Base-by-base conservation (phyloP, 1,140 invertebrate genomes). In the Zaprionus ghesquierei region DNA sequence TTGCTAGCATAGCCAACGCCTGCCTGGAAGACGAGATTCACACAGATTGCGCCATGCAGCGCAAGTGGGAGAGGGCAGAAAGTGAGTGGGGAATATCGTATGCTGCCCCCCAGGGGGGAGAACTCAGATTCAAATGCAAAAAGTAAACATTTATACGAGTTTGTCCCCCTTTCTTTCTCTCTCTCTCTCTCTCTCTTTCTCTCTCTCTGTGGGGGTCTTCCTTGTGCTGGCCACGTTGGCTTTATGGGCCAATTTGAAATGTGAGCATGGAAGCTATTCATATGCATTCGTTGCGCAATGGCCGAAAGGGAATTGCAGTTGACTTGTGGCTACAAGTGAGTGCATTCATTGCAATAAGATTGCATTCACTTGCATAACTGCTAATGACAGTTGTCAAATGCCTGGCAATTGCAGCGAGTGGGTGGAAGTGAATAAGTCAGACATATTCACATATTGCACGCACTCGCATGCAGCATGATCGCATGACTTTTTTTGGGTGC, bases 61-160 rank as follows among this genome's bases (percentile, higher is more conserved):
- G 27, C 5, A 12, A 22, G 31, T 5, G 13, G 27, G 53, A 18
- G 35, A 8, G 27, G 15, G 59, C 29, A 22, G 8, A 35, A 12
- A 35, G 33, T 44, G 46, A 33, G 27, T 29, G 5, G 9, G 18
- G 41, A 20, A 18, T 15, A n/a, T n/a, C n/a, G n/a, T 13, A 35
- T 20, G 12, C 22, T 25, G 63, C 56, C 70, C 59, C 35, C n/a
- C n/a, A n/a, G n/a, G n/a, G 20, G 44, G 31, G 51, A n/a, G 46
- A 66, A 80, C 75, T 80, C 76, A 66, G 66, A 80, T 80, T 66
- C 63, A 80, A 80, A 80, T 80, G 60, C 49, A 62, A 56, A 68
- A 51, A 46, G 29, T 50, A 31, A 58, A 56, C 54, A 65, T 51
- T 46, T 13, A 50, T 10, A 31, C 56, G 12, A 38, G 9, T 29